Base-by-base conservation (phyloP, 2,888 invertebrate species). In the Argynnis bischoffii region DNA sequence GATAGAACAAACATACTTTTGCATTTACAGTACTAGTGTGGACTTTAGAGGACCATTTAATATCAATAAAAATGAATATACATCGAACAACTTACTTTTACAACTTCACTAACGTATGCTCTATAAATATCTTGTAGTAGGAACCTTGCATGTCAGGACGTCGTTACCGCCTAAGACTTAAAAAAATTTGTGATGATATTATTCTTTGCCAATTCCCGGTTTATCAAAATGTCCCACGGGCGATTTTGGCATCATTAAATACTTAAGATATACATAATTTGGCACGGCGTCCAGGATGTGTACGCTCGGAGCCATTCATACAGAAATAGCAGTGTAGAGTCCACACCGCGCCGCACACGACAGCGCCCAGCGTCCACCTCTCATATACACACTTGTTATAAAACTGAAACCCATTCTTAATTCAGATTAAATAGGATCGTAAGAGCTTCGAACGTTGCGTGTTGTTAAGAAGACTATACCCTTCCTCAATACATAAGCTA, bases 261-360 rank as follows among this genome's bases (percentile, higher is more conserved):
- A 63, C 67, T 63, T 66, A 70, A 66, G 64, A 77, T 70, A 75
- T n/a, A n/a, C n/a, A n/a, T 67, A 72, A 54, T 76, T 83, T 85
- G 87, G 87, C 87, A 82, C 46, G 72, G 71, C 54, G 69, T 73
- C 70, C 79, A 84, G 88, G 89, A 89, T 88, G 84, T 79, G 67
- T 69, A 51, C 51, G 61, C 35, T 53, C 63, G 64, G 72, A 77
- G 78, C 81, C 85, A 86, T 86, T 88, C 84, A 86, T 82, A 83
- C 86, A 77, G 84, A 85, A 87, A 87, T 85, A 86, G 83, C 81
- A 75, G 75, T 55, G 71, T 64, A 72, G 73, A 73, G 66, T 66
- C 72, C 63, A 63, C 56, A 50, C 15, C 13, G 18, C 5, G 61
- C 31, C 41, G 31, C 50, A 41, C 41, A 16, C 31, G 6, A 35